Percentiles rank a stretch among this genome's conserved stretches.
Conservation (phyloP, 1,140 invertebrate species). For the Sitobion miscanthi region DNA sequence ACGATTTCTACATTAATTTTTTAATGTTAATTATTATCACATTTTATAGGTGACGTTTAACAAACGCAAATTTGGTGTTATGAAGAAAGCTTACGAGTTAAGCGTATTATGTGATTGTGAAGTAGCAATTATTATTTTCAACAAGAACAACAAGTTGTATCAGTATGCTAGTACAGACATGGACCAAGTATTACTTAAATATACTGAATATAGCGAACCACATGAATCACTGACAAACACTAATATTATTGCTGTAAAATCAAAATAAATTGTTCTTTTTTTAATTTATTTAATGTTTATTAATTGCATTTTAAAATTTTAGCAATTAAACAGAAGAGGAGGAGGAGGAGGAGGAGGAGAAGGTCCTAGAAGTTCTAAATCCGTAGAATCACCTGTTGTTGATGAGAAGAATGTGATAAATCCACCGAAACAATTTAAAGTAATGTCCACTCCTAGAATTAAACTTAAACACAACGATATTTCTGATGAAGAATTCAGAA, state of each 20-base stretch:
- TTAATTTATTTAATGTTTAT: not conserved
- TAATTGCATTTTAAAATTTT: conserved; percentile 64
- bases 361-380: conserved; percentile 84
- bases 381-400: not conserved
- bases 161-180: conserved; percentile 99
- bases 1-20: no score
- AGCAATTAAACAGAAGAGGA: conserved; percentile 89
- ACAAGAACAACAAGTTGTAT: conserved; percentile 98
- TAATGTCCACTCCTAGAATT: conserved; percentile 87
- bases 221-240: conserved; percentile 99
- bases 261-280: not conserved
- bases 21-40: not conserved
- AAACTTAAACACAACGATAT: conserved; percentile 96
- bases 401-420: not conserved
- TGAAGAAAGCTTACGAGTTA: conserved; percentile 99
- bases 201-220: conserved; percentile 99
- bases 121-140: conserved; percentile 99
- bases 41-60: conserved; percentile 95
- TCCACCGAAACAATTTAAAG: conserved; percentile 62
- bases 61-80: conserved; percentile 98
- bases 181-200: conserved; percentile 99
- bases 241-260: conserved; percentile 98
- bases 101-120: conserved; percentile 99
- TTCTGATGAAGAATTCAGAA: conserved; percentile 90
- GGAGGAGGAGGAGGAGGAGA: no score